Conservation (phyloP, 2,888 invertebrate genomes). For the Caradrina clavipalpis region DNA sequence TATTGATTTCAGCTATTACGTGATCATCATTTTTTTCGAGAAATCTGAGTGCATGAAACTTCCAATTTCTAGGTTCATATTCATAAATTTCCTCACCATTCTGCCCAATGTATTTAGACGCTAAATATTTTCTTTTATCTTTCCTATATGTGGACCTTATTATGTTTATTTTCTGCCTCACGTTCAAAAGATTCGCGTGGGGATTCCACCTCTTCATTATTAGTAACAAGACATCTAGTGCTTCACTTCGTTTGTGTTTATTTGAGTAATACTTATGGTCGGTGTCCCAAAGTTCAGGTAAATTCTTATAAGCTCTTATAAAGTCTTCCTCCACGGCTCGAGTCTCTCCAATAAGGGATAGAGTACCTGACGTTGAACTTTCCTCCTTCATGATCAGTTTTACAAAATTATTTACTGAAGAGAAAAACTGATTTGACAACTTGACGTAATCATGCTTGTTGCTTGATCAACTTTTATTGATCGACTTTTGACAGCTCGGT, state of each 20-base stretch:
- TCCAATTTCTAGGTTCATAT: slow-evolving; percentile 68
- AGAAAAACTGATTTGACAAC: slow-evolving; percentile 40
- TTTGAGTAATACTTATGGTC: slow-evolving; percentile 69
- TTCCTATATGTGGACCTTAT: slow-evolving; percentile 71
- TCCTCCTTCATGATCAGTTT: slow-evolving; percentile 50
- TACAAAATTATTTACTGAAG: slow-evolving; percentile 38
- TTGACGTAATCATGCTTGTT: slow-evolving; percentile 31
- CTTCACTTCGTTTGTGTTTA: slow-evolving; percentile 66
- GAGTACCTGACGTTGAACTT: neutral
- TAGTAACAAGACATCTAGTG: slow-evolving; percentile 62
- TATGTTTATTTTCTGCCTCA: slow-evolving; percentile 72
- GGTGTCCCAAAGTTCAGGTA: slow-evolving; percentile 68
- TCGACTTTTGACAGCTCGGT: slow-evolving; percentile 12
- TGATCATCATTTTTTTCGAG: slow-evolving; percentile 50
- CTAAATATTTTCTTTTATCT: slow-evolving; percentile 63
- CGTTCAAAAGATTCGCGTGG: slow-evolving; percentile 61
- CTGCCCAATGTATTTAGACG: slow-evolving; percentile 59
- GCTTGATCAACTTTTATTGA: slow-evolving; percentile 28
- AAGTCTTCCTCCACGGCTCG: slow-evolving; percentile 64
- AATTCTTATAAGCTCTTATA: slow-evolving; percentile 65
- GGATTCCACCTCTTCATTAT: slow-evolving; percentile 64
- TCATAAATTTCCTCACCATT: slow-evolving; percentile 67
- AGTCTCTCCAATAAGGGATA: slow-evolving; percentile 38
- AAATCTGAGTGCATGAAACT: slow-evolving; percentile 68
- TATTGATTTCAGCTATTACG: slow-evolving; percentile 50